Evolutionary conservation across 2,888 invertebrate species (phyloP), one percentile per base, ranked within the genome.

Genomic region (Merodon equestris): DNA sequence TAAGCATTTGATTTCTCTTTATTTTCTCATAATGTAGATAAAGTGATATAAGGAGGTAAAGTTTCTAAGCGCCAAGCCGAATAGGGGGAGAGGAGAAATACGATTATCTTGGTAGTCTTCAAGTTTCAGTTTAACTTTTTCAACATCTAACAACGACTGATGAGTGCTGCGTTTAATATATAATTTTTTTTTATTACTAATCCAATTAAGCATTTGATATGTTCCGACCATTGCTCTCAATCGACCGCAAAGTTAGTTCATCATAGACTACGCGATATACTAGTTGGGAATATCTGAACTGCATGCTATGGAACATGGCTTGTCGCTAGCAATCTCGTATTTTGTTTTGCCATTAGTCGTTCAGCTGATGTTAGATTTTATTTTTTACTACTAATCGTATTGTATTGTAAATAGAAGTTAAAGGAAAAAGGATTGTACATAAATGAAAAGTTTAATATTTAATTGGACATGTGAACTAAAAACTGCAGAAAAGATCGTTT

Each of bases 331-430:
- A 79, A 74, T 79, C 64, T 79, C 58, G 54, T 79, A 64, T 42
- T 53, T 72, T 45, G 10, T 63, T 60, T 76, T 76, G 71, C 76
- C 72, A 77, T 77, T 72, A 73, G 56, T 66, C 60, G 67, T 72
- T 76, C 54, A 68, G 45, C 66, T 71, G 12, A 27, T 27, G 7
- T 4, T 27, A 27, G 27, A 27, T 27, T 27, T 27, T 27, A 7
- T 27, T 27, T 27, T 27, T 27, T 7, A 51, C 45, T 61, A 73
- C 58, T 72, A 36, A 36, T 36, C 7, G 36, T n/a, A 61, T 17
- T 57, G 71, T 48, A 67, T 63, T 77, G 77, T 77, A 77, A 67
- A 77, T 77, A 77, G 53, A 51, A 56, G 53, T n/a, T n/a, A n/a
- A n/a, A n/a, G 27, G 27, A 27, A 7, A 53, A 50, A 47, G 10